Conservation (phyloP, 2,113 vertebrate genomes). For the Sitta europaea region DNA sequence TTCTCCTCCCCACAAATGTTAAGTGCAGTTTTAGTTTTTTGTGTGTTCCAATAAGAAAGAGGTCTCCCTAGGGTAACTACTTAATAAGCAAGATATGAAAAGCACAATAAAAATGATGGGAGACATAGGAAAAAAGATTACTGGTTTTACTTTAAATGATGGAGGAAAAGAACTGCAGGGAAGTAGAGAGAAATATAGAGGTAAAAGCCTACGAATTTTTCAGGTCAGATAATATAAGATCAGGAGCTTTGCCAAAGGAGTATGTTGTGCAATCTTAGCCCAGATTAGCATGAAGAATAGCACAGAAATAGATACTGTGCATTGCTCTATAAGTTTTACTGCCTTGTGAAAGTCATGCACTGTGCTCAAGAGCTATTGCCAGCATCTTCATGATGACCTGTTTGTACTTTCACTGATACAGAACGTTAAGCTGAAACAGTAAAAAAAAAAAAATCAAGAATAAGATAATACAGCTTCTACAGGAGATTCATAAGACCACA, state of each 20-base stretch:
- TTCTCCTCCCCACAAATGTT: neutral
- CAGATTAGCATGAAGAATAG: conserved; percentile 7
- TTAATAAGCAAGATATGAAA: conserved; percentile 50
- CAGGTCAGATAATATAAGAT: neutral
- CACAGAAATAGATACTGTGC: neutral
- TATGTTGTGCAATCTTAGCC: neutral
- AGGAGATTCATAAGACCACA: neutral
- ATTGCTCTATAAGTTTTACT: neutral
- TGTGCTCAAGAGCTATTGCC: neutral
- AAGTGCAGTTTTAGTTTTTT: neutral
- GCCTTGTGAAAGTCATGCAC: neutral
- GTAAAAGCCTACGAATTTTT: neutral
- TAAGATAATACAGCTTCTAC: neutral
- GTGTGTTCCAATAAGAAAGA: neutral
- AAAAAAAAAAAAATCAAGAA: conserved; percentile 20
- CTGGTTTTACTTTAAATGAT: neutral
- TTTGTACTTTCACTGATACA: neutral
- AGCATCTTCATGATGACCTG: neutral
- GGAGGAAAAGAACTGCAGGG: neutral
- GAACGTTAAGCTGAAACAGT: neutral
- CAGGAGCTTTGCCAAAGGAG: neutral
- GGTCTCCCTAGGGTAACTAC: neutral
- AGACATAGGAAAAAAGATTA: neutral
- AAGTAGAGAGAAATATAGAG: neutral
- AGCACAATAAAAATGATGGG: neutral